Evolutionary conservation across 2,888 invertebrate species (phyloP).

Genomic region (Hermaeophaga mercurialis): DNA sequence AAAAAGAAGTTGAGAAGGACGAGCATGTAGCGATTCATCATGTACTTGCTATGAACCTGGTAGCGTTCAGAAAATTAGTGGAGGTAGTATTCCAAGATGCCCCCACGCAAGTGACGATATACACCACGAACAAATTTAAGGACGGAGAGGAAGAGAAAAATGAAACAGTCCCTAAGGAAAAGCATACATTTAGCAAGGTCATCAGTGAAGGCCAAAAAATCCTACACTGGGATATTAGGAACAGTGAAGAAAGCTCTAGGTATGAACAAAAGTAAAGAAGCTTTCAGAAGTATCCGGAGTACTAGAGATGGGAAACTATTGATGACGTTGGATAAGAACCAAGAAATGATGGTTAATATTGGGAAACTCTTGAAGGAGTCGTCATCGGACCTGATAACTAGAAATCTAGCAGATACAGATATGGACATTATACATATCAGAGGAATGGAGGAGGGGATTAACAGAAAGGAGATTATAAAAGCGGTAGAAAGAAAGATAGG

Average conservation of each 20-base stretch:
- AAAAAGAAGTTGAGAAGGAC: neutral
- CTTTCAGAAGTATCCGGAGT: conserved; percentile 8
- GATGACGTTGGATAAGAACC: conserved; percentile 8
- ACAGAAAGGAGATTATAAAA: neutral
- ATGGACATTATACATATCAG: conserved; percentile 2
- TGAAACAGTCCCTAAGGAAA: neutral
- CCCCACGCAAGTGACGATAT: neutral
- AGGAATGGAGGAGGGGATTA: conserved; percentile 5
- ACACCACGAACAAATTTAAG: conserved; percentile 4
- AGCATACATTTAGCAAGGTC: neutral
- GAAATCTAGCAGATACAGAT: neutral
- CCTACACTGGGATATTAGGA: conserved; percentile 7
- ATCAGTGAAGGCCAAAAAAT: conserved; percentile 4
- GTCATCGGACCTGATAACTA: neutral
- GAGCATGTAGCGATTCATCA: neutral
- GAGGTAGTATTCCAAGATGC: neutral
- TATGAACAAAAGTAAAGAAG: neutral
- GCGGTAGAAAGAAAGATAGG: neutral
- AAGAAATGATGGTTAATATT: neutral
- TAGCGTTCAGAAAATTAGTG: neutral
- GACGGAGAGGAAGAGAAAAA: neutral
- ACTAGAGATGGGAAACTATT: conserved; percentile 20
- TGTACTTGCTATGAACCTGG: neutral
- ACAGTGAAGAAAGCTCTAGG: conserved; percentile 8
- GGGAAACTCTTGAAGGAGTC: neutral